Base-by-base conservation (phyloP, 2,113 vertebrate genomes). In the Myiopsitta monachus region DNA sequence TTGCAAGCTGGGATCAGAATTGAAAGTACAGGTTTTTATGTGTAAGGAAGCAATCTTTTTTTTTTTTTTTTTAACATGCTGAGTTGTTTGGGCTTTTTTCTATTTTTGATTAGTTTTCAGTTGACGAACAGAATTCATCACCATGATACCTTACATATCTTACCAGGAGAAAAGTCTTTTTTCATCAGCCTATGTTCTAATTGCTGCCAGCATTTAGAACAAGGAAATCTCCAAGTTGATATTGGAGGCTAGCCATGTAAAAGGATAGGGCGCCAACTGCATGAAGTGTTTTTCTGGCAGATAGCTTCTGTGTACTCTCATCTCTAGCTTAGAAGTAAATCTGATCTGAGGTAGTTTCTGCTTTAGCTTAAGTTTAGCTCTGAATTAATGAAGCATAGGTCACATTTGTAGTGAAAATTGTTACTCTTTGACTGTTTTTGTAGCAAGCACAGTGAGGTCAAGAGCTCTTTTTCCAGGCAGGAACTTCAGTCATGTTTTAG, bases 261-360 rank as follows among this genome's bases (percentile, higher is more conserved):
- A 87, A 95, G 67, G 88, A 93, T 70, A 62, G 87, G 52, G 73
- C 70, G 70, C 87, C 92, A 97, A 54, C 77, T 96, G 72, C 69
- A 59, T 31, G 57, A 92, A 88, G 73, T 61, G 90, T 36, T 94
- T 97, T 97, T 93, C 92, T 92, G 90, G 81, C 85, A 93, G 21
- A 81, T 88, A 92, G 74, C 74, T 61, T 92, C 66, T 92, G 47
- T 80, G 73, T 93, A 61, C 36, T 21, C 86, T 96, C 72, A 80
- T 96, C 87, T 73, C 36, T 67, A 96, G 90, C 76, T 91, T 70
- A 49, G 47, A 92, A 90, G 9, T 91, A 87, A 96, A 74, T 67
- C 81, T 77, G 49, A 77, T 81, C 52, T 67, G 85, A 61, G 64
- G 47, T 72, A 66, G 33, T 96, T 94, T 84, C 88, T 95, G 89